These are phyloP conservation scores for Pandemis corylana DNA, from an alignment of 2,888 invertebrate genomes.

Conservation along the genomic window DNA sequence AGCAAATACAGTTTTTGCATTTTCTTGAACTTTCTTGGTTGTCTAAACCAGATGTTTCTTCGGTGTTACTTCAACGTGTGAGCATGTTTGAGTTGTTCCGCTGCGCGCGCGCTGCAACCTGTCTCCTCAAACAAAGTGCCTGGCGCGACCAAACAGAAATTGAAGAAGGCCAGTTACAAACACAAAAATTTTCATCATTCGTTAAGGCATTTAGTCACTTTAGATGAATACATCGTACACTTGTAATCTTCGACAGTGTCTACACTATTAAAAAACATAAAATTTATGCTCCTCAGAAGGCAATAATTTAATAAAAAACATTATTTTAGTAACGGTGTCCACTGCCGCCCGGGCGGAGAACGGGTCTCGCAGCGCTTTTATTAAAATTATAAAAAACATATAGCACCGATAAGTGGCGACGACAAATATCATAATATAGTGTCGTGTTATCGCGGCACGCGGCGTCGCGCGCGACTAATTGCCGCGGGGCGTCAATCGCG, in stretches of 20 bases:
- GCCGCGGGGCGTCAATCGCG: constrained; percentile 42
- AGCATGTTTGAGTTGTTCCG: background rate
- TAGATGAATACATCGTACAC: constrained; percentile 25
- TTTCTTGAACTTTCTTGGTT: background rate
- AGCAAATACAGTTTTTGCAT: background rate
- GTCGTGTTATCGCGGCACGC: constrained; percentile 40
- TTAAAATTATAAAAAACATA: constrained; percentile 45
- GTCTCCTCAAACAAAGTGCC: background rate
- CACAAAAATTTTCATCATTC: background rate
- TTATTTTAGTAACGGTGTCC: constrained; percentile 30
- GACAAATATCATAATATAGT: constrained; percentile 53
- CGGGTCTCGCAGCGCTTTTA: constrained; percentile 34
- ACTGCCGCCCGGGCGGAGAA: constrained; percentile 6
- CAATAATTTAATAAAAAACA: constrained; percentile 41
- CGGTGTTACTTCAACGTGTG: background rate
- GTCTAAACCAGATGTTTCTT: background rate
- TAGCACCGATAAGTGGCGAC: constrained; percentile 49
- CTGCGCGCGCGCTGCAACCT: background rate
- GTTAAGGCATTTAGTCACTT: constrained; percentile 33
- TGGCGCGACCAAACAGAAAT: background rate
- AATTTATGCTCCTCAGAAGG: constrained; percentile 29
- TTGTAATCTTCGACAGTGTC: constrained; percentile 35
- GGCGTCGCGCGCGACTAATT: constrained; percentile 40
- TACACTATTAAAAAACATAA: constrained; percentile 31
- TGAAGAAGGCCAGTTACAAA: background rate